Base-by-base conservation (phyloP, 2,113 vertebrate genomes). In the Pristiophorus japonicus region DNA sequence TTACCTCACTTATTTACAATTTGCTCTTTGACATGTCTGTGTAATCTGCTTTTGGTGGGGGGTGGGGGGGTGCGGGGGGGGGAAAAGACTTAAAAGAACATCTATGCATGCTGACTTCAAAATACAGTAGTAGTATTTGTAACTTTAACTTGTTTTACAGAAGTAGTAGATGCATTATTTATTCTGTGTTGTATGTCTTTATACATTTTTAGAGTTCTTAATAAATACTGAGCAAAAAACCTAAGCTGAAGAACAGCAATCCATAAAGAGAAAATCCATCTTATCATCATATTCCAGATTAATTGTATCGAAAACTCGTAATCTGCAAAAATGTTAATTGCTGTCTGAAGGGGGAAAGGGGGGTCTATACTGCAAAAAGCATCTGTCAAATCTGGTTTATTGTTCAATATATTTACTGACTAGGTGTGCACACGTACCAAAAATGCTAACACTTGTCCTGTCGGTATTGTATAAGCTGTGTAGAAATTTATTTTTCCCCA, bases 1-100 rank as follows among this genome's bases (percentile, higher is more conserved):
- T 90, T 94, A 94, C 93, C 93, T 94, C 93, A 94, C 66, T 94
- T 94, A 94, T 73, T 94, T 94, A 70, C 93, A 70, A 94, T 94
- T 94, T 94, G 92, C 92, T 94, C 65, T 47, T 94, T 67, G 51
- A 94, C 66, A 73, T 94, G 93, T 94, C 65, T 70, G 66, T 42
- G 91, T 94, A 94, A 94, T 94, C 66, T 94, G 93, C 65, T 94
- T 94, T 94, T 12, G 34, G 51, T 4, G 51, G 34, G 51, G 2
- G 51, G 51, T 51, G 51, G 51, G 51, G 51, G 65, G 47, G 47
- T 55, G n/a, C n/a, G 75, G 18, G 30, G 45, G 20, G 30, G 93
- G 66, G 45, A 45, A 12, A 3, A 12, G n/a, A 12, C 42, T 14
- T 94, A 70, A 92, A 63, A 90, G 51, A 34, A 94, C 42, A 67